Evolutionary conservation across 1,140 invertebrate genomes (phyloP), one percentile per base, ranked within the genome.

Genomic region (Neodiprion pinetum): DNA sequence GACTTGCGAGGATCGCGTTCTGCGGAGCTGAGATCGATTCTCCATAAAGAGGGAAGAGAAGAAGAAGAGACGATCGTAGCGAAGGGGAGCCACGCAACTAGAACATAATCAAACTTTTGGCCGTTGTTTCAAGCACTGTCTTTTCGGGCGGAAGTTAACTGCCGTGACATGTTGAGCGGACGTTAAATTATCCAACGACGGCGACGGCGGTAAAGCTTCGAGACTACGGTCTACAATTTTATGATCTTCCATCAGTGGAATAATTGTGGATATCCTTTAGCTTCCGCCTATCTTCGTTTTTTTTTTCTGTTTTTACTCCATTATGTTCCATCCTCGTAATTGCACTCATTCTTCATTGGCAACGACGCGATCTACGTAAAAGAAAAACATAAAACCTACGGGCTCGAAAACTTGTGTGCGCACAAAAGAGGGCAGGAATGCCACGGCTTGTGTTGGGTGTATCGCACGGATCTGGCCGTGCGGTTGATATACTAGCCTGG

Each of bases 41-140:
- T 47, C 70, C 70, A 71, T 71, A 71, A 71, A 49, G 53, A 61
- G 53, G n/a, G 9, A 61, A 61, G 53, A 9, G 53, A 9, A 40
- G 28, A 40, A 40, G 28, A 40, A 61, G 53, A 21, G 23, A 40
- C 28, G 28, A 0, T 40, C 5, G 28, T 40, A 47, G 48, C 70
- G 23, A n/a, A 7, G 48, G n/a, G 21, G n/a, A 61, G 53, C 48
- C 70, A 71, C 70, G 70, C 23, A 50, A 71, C 70, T 40, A 48
- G 40, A 71, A 71, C 48, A 71, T 50, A 71, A 49, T 71, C 48
- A 23, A 71, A 48, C 23, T 71, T 50, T 71, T 50, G 48, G 28
- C 48, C n/a, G 48, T 71, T 71, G 70, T 71, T 71, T 40, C 40
- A 21, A 71, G 70, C 70, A 48, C 48, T 49, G n/a, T 21, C 70